Percentiles rank a stretch among this genome's conserved stretches.
phyloP scores from a whole-genome alignment of 2,888 invertebrate genomes.

The Nemapogon koenigi region DNA sequence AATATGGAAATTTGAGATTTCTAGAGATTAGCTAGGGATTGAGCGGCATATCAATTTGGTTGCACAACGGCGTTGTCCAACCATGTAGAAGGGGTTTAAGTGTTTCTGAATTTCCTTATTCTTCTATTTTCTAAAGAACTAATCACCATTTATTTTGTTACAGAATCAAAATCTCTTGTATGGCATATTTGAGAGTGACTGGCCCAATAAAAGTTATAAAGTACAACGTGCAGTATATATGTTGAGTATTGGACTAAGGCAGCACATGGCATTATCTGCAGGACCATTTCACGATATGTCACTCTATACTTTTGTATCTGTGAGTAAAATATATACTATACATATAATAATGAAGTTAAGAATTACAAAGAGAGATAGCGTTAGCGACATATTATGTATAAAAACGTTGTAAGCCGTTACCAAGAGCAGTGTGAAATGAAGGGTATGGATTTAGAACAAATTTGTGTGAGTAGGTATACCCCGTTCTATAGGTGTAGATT shows the following conservation, averaged over 20 bases:
- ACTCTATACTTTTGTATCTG: slow-evolving; percentile 32
- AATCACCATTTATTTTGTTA: not conserved
- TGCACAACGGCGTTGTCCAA: not conserved
- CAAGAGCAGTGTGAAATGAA: no score
- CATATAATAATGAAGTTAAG: not conserved
- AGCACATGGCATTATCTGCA: slow-evolving; percentile 28
- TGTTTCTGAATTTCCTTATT: not conserved
- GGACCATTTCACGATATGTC: slow-evolving; percentile 43
- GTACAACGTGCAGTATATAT: not conserved
- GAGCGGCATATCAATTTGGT: not conserved
- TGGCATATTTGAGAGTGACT: slow-evolving; percentile 2
- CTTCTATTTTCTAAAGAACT: not conserved
- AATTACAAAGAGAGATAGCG: no score
- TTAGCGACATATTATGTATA: no score
- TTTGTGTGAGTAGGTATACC: no score
- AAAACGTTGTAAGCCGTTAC: no score
- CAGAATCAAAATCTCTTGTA: slow-evolving; percentile 1
- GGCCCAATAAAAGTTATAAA: not conserved
- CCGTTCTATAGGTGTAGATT: no score
- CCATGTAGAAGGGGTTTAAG: not conserved
- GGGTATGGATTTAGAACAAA: no score
- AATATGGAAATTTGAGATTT: no score
- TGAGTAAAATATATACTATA: slow-evolving; percentile 19
- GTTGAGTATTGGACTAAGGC: slow-evolving; percentile 1
- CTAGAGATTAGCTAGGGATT: no score